Evolutionary conservation across 2,888 invertebrate species (phyloP).

Genomic region (Drosophila longiperda): DNA sequence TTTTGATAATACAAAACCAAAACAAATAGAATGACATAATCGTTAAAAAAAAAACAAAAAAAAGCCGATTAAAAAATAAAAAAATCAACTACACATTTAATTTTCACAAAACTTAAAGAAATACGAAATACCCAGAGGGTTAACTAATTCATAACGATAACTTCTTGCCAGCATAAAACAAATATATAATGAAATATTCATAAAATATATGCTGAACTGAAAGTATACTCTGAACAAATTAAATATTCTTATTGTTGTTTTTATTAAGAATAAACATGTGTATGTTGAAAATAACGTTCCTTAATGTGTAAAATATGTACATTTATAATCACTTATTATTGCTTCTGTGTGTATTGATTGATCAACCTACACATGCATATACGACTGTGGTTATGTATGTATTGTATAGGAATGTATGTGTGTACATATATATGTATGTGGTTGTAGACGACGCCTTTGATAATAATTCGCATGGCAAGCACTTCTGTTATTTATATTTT

Average conservation of each 20-base stretch:
- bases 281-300: constrained; percentile 1
- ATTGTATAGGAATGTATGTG: background rate
- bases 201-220: background rate
- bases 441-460: constrained; percentile 5
- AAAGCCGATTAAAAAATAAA: background rate
- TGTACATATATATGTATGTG: constrained; percentile 1
- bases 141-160: background rate
- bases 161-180: too few species aligned
- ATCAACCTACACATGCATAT: constrained; percentile 4
- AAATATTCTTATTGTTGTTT: background rate
- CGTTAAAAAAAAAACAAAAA: background rate
- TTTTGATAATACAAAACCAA: background rate
- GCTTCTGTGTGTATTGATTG: constrained; percentile 6
- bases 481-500: constrained; percentile 33
- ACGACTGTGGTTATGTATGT: background rate
- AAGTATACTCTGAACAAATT: background rate
- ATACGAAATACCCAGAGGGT: background rate
- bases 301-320: background rate
- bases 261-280: background rate
- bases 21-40: constrained; percentile 15
- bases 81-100: background rate
- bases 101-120: background rate
- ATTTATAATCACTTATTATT: constrained; percentile 6
- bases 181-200: background rate
- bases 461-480: constrained; percentile 1